Percentiles rank a stretch among this genome's conserved stretches.
These are phyloP conservation scores for Carcharodon carcharias DNA, from an alignment of 2,797 vertebrate species.

Conservation along the genomic window DNA sequence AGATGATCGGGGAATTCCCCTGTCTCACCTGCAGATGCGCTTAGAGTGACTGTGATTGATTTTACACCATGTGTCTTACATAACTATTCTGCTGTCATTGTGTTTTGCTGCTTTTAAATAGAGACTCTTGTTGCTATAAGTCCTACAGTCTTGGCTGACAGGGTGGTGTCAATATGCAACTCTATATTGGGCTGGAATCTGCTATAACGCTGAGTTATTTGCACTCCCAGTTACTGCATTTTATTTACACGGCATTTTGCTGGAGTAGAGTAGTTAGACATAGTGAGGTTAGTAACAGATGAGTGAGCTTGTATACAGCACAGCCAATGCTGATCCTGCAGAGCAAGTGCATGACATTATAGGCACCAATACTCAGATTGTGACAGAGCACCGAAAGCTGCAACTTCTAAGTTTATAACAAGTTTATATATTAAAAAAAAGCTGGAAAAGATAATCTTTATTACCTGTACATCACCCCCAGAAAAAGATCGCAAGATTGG, in stretches of 20 bases:
- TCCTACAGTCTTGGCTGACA: background rate
- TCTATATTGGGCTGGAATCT: background rate
- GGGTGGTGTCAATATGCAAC: background rate
- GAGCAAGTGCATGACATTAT: background rate
- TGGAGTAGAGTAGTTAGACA: background rate
- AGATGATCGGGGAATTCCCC: background rate
- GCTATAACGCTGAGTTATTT: background rate
- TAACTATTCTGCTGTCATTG: background rate
- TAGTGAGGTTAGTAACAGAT: background rate
- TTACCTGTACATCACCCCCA: background rate
- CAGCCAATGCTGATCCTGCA: background rate
- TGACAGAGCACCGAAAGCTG: too few relatives aligned
- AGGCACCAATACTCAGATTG: too few relatives aligned
- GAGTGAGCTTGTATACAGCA: background rate
- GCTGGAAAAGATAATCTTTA: background rate
- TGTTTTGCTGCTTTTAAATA: background rate
- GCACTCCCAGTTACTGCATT: background rate
- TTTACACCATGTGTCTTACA: background rate
- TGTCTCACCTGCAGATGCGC: background rate
- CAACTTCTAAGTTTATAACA: too few relatives aligned
- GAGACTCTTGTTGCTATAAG: background rate
- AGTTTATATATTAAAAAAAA: background rate
- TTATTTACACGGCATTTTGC: background rate
- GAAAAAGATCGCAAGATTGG: background rate
- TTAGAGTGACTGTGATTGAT: background rate